These are phyloP conservation scores for Cryptoblepharus egeriae DNA, from an alignment of 2,797 vertebrate species.

Conservation along the genomic window DNA sequence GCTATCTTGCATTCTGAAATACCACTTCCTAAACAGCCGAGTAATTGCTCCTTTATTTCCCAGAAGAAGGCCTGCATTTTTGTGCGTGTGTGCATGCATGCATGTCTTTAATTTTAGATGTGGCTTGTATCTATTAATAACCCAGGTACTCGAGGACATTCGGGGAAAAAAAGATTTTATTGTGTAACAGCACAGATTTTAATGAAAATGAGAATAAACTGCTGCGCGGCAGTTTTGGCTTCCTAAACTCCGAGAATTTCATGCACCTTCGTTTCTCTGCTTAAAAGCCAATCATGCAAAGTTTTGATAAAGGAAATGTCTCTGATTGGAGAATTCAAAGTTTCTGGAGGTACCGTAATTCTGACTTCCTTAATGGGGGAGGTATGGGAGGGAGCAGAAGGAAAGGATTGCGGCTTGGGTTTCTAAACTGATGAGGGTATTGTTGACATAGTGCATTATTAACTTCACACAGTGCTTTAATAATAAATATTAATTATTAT, in stretches of 20 bases:
- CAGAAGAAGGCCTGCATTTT: neutral
- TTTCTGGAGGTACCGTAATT: conserved; percentile 63
- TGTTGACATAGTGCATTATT: neutral
- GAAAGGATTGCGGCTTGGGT: conserved; percentile 38
- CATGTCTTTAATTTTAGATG: conserved; percentile 53
- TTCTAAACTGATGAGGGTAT: conserved; percentile 45
- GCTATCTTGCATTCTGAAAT: conserved; percentile 34
- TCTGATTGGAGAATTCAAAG: conserved; percentile 80
- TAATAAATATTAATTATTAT: no score
- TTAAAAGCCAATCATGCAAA: conserved; percentile 78
- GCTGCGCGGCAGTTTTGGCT: conserved; percentile 37
- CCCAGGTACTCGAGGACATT: conserved; percentile 68
- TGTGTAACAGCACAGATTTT: conserved; percentile 63
- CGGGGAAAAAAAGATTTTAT: conserved; percentile 62
- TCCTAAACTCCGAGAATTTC: conserved; percentile 57
- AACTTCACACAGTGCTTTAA: no score
- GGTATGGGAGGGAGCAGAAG: no score
- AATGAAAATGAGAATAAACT: conserved; percentile 66
- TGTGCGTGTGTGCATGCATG: conserved; percentile 19
- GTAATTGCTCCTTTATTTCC: neutral
- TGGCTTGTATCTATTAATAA: conserved; percentile 75
- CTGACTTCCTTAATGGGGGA: conserved; percentile 44
- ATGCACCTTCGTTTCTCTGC: conserved; percentile 49
- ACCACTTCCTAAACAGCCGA: conserved; percentile 69
- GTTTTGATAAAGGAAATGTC: conserved; percentile 73